These are phyloP conservation scores for Nesoenas mayeri DNA, from an alignment of 2,113 vertebrate species.

Conservation along the genomic window DNA sequence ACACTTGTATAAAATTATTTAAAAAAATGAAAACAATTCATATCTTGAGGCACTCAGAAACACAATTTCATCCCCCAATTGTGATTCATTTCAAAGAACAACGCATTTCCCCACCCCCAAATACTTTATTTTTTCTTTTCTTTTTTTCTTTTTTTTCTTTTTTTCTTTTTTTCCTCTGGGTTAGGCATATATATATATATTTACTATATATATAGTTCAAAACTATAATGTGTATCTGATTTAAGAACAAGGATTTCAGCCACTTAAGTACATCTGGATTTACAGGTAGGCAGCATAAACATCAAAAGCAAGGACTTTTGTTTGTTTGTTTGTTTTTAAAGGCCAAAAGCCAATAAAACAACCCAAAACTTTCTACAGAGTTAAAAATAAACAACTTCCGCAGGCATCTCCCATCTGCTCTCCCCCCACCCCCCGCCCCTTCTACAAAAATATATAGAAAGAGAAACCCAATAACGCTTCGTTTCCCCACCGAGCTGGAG, in stretches of 20 bases:
- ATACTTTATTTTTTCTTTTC: constrained; percentile 23
- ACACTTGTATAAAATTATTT: constrained; percentile 79
- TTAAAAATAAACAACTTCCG: constrained; percentile 32
- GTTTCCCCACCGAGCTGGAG: neutral
- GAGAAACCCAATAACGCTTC: constrained; percentile 23
- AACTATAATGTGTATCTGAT: constrained; percentile 78
- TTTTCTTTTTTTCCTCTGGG: constrained; percentile 13
- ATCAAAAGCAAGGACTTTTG: constrained; percentile 63
- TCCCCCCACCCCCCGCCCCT: neutral
- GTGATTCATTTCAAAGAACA: constrained; percentile 60
- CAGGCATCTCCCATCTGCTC: constrained; percentile 9
- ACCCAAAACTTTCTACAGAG: constrained; percentile 1
- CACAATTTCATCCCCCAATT: constrained; percentile 70
- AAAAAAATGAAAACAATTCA: constrained; percentile 70
- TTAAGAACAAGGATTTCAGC: constrained; percentile 68
- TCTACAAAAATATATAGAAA: constrained; percentile 66
- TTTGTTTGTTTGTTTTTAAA: constrained; percentile 57
- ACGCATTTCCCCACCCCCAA: constrained; percentile 43
- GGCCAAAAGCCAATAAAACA: constrained; percentile 46
- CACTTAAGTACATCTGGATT: constrained; percentile 67
- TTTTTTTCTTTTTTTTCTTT: neutral
- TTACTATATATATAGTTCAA: constrained; percentile 76
- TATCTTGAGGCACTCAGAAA: constrained; percentile 79
- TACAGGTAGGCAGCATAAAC: constrained; percentile 62
- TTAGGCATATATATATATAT: constrained; percentile 72